Conservation (phyloP, 2,797 vertebrate genomes). For the Gallirallus australis region DNA sequence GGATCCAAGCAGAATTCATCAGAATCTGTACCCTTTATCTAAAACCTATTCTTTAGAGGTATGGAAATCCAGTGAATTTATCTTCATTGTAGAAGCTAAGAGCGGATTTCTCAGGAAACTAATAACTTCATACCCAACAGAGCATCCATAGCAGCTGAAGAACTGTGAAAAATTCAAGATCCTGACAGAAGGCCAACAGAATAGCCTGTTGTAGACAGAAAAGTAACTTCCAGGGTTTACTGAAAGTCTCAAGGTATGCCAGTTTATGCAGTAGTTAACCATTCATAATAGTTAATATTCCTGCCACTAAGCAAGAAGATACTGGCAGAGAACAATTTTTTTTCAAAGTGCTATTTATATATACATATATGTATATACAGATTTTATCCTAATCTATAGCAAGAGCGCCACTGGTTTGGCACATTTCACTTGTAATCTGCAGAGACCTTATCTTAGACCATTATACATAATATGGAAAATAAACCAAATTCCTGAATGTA, state of each 20-base stretch:
- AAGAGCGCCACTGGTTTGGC: not conserved
- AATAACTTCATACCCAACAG: not conserved
- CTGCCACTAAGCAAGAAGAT: not conserved
- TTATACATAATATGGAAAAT: not conserved
- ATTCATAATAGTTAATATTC: not conserved
- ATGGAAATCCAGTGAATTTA: conserved; percentile 2
- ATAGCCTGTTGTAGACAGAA: not conserved
- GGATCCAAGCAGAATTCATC: not conserved
- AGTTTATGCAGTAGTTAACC: not conserved
- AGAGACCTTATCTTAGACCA: not conserved
- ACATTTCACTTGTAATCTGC: not conserved
- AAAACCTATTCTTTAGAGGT: not conserved
- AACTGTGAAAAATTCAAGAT: conserved; percentile 27
- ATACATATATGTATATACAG: not conserved
- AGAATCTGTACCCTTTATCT: not conserved
- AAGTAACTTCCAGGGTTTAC: not conserved
- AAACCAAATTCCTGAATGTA: not conserved
- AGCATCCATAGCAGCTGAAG: not conserved
- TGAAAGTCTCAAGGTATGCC: not conserved
- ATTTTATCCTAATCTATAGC: not conserved
- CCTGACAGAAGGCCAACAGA: not conserved
- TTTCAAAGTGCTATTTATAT: too few species aligned
- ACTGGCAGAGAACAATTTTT: not conserved
- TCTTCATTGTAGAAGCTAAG: not conserved
- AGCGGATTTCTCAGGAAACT: conserved; percentile 16